Conservation (phyloP, 1,140 invertebrate genomes). For the Schlechtendalia chinensis region DNA sequence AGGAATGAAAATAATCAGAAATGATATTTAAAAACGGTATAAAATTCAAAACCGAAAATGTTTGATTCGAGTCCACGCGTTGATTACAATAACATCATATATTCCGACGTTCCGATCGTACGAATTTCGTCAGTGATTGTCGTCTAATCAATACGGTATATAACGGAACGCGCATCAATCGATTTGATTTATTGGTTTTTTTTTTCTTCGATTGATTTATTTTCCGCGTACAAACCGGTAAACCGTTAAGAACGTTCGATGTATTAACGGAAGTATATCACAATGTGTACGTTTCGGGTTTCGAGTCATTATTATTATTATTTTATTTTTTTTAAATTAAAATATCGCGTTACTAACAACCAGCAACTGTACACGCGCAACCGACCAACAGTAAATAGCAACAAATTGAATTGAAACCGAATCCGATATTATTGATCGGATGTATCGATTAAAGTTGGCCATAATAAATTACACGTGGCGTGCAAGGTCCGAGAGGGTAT, state of each 20-base stretch:
- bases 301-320: constrained; percentile 12
- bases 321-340: constrained; percentile 23
- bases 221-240: background rate
- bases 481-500: too few relatives aligned
- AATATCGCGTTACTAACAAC: background rate
- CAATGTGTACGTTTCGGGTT: background rate
- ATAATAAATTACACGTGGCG: too few relatives aligned
- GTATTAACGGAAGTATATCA: background rate
- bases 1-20: too few relatives aligned
- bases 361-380: background rate
- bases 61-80: too few relatives aligned
- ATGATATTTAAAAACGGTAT: too few relatives aligned
- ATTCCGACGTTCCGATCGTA: too few relatives aligned
- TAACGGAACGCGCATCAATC: background rate
- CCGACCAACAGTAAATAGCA: background rate
- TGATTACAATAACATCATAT: too few relatives aligned
- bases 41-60: too few relatives aligned
- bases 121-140: too few relatives aligned
- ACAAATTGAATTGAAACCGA: constrained; percentile 23
- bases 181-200: constrained; percentile 16
- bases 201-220: background rate
- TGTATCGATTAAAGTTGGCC: background rate
- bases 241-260: background rate
- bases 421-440: too few relatives aligned
- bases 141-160: background rate